These are phyloP conservation scores for Apodemus sylvaticus DNA, from an alignment of 2,113 vertebrate genomes.

Conservation along the genomic window DNA sequence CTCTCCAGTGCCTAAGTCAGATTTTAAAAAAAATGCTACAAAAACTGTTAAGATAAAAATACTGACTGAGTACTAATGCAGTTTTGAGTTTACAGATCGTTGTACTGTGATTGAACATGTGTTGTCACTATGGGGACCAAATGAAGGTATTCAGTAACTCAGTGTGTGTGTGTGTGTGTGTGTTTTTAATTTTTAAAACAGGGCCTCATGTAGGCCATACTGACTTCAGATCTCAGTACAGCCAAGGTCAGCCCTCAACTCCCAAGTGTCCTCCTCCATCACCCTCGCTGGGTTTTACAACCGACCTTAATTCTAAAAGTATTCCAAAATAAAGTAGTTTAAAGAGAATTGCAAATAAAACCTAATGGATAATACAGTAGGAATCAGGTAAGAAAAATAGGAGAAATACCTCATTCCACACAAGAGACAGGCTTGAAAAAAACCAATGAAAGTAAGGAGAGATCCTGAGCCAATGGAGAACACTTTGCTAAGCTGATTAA, in stretches of 20 bases:
- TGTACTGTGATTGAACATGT: neutral
- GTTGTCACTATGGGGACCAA: neutral
- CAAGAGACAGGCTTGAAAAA: neutral
- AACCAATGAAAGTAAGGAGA: neutral
- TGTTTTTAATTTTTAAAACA: neutral
- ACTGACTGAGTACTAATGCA: neutral
- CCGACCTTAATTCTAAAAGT: neutral
- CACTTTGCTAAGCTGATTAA: constrained; percentile 28
- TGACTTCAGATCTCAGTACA: neutral
- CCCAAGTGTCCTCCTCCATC: neutral
- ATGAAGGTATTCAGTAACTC: neutral
- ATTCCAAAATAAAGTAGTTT: neutral
- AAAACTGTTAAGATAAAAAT: neutral
- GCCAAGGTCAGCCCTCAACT: neutral
- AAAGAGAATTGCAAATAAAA: constrained; percentile 7
- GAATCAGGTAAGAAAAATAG: neutral
- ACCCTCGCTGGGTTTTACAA: neutral
- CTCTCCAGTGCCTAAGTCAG: neutral
- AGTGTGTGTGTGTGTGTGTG: no score
- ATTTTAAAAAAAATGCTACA: neutral
- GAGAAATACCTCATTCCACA: neutral
- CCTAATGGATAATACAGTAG: neutral
- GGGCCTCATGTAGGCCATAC: neutral
- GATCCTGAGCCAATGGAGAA: neutral
- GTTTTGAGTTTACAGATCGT: neutral